Evolutionary conservation across 2,888 invertebrate genomes (phyloP).

Genomic region (Drymonia ruficornis): DNA sequence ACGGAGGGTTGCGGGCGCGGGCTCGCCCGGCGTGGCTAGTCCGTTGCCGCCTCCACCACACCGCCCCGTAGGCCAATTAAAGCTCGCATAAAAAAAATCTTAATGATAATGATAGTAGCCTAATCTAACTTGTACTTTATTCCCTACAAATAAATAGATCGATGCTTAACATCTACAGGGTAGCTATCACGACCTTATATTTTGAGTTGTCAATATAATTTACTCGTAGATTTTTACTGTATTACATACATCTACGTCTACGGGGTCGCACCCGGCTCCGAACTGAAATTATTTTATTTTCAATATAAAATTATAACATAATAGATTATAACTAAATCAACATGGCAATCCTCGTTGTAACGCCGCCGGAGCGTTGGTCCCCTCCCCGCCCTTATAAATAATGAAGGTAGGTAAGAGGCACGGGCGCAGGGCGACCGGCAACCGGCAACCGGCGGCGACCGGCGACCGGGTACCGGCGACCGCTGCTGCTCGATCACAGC

Average conservation of each 20-base stretch:
- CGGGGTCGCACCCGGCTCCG: background rate
- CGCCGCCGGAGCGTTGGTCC: background rate
- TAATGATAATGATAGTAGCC: constrained; percentile 44
- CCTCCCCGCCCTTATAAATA: constrained; percentile 8
- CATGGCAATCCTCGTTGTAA: background rate
- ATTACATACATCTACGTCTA: constrained; percentile 18
- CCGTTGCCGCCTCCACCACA: background rate
- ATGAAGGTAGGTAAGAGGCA: constrained; percentile 16
- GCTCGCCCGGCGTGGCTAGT: constrained; percentile 6
- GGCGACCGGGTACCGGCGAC: too few relatives aligned
- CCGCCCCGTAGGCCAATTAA: constrained; percentile 49
- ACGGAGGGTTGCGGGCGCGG: constrained; percentile 18
- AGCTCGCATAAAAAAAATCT: constrained; percentile 48
- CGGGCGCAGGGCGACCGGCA: constrained; percentile 6
- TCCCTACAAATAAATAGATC: constrained; percentile 72
- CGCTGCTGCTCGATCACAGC: constrained; percentile 30
- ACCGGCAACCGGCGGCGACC: too few relatives aligned
- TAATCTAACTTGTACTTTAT: constrained; percentile 74
- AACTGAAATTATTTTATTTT: background rate
- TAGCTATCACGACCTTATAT: constrained; percentile 47
- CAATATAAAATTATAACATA: constrained; percentile 4
- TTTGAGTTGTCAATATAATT: constrained; percentile 20
- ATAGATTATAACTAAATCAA: background rate
- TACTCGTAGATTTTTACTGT: constrained; percentile 16
- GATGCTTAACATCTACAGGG: constrained; percentile 42